Evolutionary conservation across 1,140 invertebrate species (phyloP).

Genomic region (Drosophila lacertosa): DNA sequence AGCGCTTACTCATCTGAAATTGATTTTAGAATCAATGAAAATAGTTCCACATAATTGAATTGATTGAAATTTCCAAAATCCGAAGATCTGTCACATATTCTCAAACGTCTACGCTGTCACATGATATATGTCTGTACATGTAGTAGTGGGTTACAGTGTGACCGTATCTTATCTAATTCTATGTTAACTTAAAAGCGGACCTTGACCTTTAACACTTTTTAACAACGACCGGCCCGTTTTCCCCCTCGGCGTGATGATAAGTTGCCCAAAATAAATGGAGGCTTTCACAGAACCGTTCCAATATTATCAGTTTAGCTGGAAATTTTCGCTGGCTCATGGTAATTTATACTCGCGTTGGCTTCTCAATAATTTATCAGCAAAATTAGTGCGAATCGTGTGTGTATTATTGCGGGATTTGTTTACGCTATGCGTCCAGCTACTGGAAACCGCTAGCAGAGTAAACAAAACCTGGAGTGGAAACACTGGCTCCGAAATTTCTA

Average conservation of each 20-base stretch:
- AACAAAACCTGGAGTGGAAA: conserved; percentile 27
- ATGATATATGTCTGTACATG: background rate
- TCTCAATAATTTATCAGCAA: conserved; percentile 40
- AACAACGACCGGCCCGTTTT: no score
- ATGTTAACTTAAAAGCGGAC: conserved; percentile 32
- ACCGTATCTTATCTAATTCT: conserved; percentile 61
- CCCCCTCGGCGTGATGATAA: no score
- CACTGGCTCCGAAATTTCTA: conserved; percentile 38
- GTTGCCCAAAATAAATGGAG: conserved; percentile 4
- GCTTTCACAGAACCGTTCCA: background rate
- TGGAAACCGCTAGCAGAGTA: conserved; percentile 25
- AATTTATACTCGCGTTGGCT: conserved; percentile 21
- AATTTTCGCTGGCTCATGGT: conserved; percentile 14
- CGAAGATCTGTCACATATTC: no score
- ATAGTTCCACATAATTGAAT: background rate
- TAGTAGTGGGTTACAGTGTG: background rate
- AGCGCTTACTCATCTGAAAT: conserved; percentile 52
- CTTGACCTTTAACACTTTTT: conserved; percentile 56
- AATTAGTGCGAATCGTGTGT: conserved; percentile 52
- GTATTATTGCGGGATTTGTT: conserved; percentile 45
- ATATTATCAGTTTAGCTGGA: conserved; percentile 34
- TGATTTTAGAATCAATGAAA: conserved; percentile 2
- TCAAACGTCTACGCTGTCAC: background rate
- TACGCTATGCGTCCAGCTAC: conserved; percentile 16
- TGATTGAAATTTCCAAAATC: background rate